These are phyloP conservation scores for Aphis craccivora DNA, from an alignment of 1,140 invertebrate species.

Conservation along the genomic window DNA sequence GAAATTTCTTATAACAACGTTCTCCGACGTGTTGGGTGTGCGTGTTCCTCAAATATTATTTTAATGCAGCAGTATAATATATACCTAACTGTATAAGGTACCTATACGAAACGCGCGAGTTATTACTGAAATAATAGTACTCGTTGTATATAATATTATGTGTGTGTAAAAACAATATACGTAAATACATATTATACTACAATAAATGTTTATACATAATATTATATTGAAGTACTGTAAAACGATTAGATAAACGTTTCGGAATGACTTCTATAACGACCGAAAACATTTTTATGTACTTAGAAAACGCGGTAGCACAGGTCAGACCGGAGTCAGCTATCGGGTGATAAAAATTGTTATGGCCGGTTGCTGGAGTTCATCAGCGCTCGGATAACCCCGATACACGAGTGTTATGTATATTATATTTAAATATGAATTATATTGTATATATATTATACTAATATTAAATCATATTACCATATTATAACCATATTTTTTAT, in stretches of 20 bases:
- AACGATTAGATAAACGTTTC: slow-evolving; percentile 32
- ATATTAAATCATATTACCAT: too few species aligned
- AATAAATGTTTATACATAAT: neutral
- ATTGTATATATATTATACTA: neutral
- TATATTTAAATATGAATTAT: neutral
- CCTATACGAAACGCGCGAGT: neutral
- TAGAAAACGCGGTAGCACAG: neutral
- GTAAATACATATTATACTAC: neutral
- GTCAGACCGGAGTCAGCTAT: neutral
- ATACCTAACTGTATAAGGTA: too few species aligned
- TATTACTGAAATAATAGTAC: neutral
- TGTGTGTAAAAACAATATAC: neutral
- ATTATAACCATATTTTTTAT: too few species aligned
- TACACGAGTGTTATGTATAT: neutral
- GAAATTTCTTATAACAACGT: neutral
- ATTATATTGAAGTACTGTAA: neutral
- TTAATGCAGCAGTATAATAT: too few species aligned
- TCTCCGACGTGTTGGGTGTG: neutral
- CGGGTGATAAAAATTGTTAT: neutral
- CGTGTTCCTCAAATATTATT: neutral
- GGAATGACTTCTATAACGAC: neutral
- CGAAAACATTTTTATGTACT: neutral
- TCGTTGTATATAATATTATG: neutral
- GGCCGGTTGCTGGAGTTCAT: neutral
- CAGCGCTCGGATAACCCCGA: neutral